phyloP scores from a whole-genome alignment of 2,113 vertebrate genomes.

The Bos indicus region DNA sequence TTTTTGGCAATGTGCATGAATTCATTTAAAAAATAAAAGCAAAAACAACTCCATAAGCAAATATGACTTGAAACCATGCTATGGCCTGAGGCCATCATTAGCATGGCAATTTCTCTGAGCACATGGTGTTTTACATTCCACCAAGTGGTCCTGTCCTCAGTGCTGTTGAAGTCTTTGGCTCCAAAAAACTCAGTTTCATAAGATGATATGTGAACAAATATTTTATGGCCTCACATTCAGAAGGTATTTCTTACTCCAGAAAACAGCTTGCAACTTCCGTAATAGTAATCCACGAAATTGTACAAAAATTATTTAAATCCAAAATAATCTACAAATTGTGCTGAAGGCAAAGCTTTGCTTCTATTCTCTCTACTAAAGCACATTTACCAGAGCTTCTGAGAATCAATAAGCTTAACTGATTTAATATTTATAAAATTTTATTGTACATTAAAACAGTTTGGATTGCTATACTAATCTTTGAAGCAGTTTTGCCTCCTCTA shows the following conservation, averaged over 20 bases:
- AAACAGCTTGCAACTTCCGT: not conserved
- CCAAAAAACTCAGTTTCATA: not conserved
- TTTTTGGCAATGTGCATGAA: not conserved
- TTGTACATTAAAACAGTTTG: not conserved
- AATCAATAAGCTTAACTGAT: constrained; percentile 16
- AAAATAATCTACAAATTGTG: not conserved
- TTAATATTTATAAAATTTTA: constrained; percentile 37
- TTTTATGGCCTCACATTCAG: not conserved
- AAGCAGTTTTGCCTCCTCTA: constrained; percentile 27
- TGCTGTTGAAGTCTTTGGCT: not conserved
- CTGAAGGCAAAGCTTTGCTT: not conserved
- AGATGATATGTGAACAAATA: not conserved
- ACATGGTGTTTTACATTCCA: not conserved
- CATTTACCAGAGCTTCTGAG: not conserved
- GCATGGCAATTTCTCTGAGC: not conserved
- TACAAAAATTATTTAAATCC: constrained; percentile 6
- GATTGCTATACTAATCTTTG: not conserved
- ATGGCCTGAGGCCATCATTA: not conserved
- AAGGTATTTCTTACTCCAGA: not conserved
- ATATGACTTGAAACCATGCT: not conserved
- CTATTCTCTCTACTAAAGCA: not conserved
- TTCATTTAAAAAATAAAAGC: not conserved
- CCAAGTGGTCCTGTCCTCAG: not conserved
- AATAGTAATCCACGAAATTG: not conserved
- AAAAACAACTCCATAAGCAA: not conserved